Evolutionary conservation across 2,797 vertebrate species (phyloP), one percentile per base, ranked within the genome.

Genomic region (Trematomus bernacchii): DNA sequence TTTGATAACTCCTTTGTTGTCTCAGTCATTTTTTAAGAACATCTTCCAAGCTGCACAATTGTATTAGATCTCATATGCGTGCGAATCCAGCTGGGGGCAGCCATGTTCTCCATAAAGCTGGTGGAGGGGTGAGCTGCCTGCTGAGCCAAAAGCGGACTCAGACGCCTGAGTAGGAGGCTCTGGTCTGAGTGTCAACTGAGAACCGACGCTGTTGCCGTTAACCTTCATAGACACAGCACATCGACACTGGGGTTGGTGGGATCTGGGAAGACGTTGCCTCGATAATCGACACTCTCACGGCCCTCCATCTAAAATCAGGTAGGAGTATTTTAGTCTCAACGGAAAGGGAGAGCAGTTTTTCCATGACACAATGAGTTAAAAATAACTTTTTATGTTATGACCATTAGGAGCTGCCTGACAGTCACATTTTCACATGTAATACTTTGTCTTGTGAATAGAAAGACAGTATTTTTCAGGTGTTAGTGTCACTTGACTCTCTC

Each of bases 51-150:
- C 46, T 65, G 9, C 27, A 23, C 5, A 13, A 10, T 21, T 18
- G 44, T 54, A 73, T 55, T 15, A 13, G 19, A 70, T 48, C 54
- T 80, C 43, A 21, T 83, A 14, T 68, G 60, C 21, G 9, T 65
- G 80, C 62, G 74, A 64, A 76, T 73, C 91, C 93, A 89, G 88
- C 66, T 74, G 92, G 90, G 90, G 93, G 92, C 89, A 93, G 91
- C 80, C 86, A 27, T 80, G 89, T 55, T 13, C 88, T 85, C 69
- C 54, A 0, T 21, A 58, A 30, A 60, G 68, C 47, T n/a, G 21
- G 13, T 42, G 66, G 46, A 44, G 60, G 69, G 79, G 63, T 3
- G 50, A 66, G 55, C 55, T 70, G 71, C 63, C 57, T 67, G 69
- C 59, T 68, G 79, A 58, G 84, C 89, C 87, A 90, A 86, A 92